Evolutionary conservation across 2,113 vertebrate genomes (phyloP), one percentile per base, ranked within the genome.

Genomic region (Ursus arctos): DNA sequence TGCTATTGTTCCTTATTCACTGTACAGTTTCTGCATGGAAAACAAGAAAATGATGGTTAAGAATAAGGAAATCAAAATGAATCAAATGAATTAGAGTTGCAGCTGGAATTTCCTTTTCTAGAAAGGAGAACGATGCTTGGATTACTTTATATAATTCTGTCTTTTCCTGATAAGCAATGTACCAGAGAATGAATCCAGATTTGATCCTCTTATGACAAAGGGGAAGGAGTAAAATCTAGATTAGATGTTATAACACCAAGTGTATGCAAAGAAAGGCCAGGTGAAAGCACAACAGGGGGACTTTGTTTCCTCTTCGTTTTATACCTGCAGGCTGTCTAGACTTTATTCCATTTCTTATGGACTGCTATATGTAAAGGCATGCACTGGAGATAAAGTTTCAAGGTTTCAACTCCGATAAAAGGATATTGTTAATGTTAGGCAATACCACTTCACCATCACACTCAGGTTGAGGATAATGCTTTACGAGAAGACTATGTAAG

Each of bases 201-300:
- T 87, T 63, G 19, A 65, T 86, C 18, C 33, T 97, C 47, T 88
- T 21, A 28, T 82, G 22, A 96, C 49, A 93, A 83, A 95, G 19
- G 26, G 14, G 88, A 97, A 97, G n/a, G 36, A 82, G 43, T 77
- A 51, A 91, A 97, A 76, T 76, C 36, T 40, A 95, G 84, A 88
- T 93, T 83, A 87, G 7, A 82, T 89, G 16, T 69, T 88, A 26
- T 28, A 67, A 19, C 14, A 47, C 28, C 2, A 0, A 51, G 16
- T 51, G 4, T 63, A 14, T 55, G 19, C 0, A 67, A 76, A 57
- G 40, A 82, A 95, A 76, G 10, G 5, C 51, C 51, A 74, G 26
- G 26, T 59, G 33, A 96, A 86, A 71, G 11, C 26, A 57, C 7
- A 40, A 21, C 10, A 51, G 24, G 28, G 18, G 11, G 21, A 57